Evolutionary conservation across 2,888 invertebrate species (phyloP).

Genomic region (Cerastoderma edule): DNA sequence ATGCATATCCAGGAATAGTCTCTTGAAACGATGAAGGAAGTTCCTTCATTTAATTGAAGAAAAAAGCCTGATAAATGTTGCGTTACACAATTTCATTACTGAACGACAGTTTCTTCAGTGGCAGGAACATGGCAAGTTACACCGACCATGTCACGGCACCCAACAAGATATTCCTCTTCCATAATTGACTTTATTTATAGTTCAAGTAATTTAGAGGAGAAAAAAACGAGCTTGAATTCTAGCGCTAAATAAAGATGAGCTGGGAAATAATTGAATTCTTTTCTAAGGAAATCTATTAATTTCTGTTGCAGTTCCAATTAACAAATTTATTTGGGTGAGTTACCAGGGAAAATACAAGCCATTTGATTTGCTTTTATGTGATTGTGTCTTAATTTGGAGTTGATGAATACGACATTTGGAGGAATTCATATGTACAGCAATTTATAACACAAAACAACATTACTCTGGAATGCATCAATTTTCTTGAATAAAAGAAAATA

Average conservation of each 20-base stretch:
- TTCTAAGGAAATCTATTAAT: conserved; percentile 24
- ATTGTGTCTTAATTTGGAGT: conserved; percentile 21
- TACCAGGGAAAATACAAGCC: conserved; percentile 10
- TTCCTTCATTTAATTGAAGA: too few relatives aligned
- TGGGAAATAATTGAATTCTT: conserved; percentile 14
- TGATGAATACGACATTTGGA: conserved; percentile 13
- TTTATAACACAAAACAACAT: conserved; percentile 8
- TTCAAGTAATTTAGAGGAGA: conserved; percentile 6
- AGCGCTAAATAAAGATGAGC: conserved; percentile 19
- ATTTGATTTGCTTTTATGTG: conserved; percentile 27
- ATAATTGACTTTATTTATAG: conserved; percentile 22
- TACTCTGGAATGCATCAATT: too few relatives aligned
- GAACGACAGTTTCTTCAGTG: too few relatives aligned
- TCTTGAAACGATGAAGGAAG: too few relatives aligned
- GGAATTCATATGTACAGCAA: conserved; percentile 8
- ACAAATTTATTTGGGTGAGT: conserved; percentile 14
- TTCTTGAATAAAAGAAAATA: too few relatives aligned
- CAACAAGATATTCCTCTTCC: conserved; percentile 12
- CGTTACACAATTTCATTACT: conserved; percentile 5
- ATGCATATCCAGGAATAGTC: too few relatives aligned
- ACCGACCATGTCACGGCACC: conserved; percentile 8
- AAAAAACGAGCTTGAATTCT: conserved; percentile 13
- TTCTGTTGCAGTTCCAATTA: conserved; percentile 26
- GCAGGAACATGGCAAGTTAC: too few relatives aligned
- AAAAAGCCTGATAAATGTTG: conserved; percentile 8